Conservation (phyloP, 2,888 invertebrate species). For the Cantharis rustica region DNA sequence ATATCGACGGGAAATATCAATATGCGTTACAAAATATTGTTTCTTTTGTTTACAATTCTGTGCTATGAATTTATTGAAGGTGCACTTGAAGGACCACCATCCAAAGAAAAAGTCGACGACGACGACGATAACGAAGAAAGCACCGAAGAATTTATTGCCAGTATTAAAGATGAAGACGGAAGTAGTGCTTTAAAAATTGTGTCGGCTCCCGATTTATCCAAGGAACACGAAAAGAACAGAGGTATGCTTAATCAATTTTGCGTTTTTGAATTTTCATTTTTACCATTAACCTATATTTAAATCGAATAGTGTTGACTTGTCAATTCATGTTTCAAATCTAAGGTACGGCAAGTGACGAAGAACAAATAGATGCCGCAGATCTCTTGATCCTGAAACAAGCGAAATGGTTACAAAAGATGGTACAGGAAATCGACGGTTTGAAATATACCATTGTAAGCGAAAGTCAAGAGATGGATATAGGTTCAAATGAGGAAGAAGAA, state of each 20-base stretch:
- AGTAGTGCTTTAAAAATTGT: constrained; percentile 50
- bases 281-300: neutral
- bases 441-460: constrained; percentile 52
- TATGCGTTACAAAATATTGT: constrained; percentile 41
- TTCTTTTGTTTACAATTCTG: constrained; percentile 42
- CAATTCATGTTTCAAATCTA: neutral
- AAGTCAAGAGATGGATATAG: constrained; percentile 42
- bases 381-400: constrained; percentile 50
- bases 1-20: constrained; percentile 6
- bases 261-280: neutral
- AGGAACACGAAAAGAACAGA: constrained; percentile 50
- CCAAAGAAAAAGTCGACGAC: constrained; percentile 15
- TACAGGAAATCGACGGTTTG: constrained; percentile 52
- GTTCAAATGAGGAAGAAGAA: constrained; percentile 59
- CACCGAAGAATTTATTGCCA: constrained; percentile 48
- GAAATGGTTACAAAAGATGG: constrained; percentile 57
- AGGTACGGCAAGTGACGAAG: constrained; percentile 27
- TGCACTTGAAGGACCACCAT: constrained; percentile 37
- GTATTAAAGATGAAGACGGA: constrained; percentile 46
- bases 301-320: constrained; percentile 4
- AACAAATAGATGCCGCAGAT: constrained; percentile 44
- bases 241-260: constrained; percentile 36
- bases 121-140: constrained; percentile 26
- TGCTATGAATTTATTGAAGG: constrained; percentile 50
- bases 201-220: constrained; percentile 53